These are phyloP conservation scores for Sebastes goodei DNA, from an alignment of 2,797 vertebrate species.

Conservation along the genomic window DNA sequence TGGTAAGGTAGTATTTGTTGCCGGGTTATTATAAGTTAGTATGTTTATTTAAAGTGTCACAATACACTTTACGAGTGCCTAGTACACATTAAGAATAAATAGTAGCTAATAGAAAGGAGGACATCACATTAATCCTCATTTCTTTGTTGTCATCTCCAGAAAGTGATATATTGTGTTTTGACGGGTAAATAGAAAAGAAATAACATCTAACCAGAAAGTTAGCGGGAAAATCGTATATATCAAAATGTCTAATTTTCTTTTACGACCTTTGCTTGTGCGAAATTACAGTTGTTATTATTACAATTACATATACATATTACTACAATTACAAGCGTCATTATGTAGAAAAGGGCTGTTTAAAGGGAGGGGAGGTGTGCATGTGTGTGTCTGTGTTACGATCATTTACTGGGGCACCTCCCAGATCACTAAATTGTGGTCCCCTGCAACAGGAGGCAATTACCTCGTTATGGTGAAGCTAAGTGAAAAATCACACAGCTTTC, in stretches of 20 bases:
- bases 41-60: no score
- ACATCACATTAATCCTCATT: no score
- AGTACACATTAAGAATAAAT: no score
- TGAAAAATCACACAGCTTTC: constrained; percentile 73
- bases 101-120: no score
- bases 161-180: no score
- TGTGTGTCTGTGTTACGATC: constrained; percentile 53
- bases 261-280: not conserved
- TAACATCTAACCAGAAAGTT: no score
- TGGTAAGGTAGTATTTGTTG: no score
- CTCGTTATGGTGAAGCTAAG: constrained; percentile 76
- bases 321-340: not conserved
- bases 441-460: constrained; percentile 76
- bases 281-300: not conserved
- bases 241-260: not conserved
- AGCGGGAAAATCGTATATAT: no score
- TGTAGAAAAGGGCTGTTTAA: not conserved
- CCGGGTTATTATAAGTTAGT: no score
- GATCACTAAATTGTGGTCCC: constrained; percentile 69
- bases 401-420: constrained; percentile 55
- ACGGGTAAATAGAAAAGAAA: accelerated
- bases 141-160: no score
- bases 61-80: no score
- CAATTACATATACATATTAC: no score
- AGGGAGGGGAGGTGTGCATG: constrained; percentile 39